These are phyloP conservation scores for Drosophila pruinosa DNA, from an alignment of 1,140 invertebrate species.

Conservation along the genomic window DNA sequence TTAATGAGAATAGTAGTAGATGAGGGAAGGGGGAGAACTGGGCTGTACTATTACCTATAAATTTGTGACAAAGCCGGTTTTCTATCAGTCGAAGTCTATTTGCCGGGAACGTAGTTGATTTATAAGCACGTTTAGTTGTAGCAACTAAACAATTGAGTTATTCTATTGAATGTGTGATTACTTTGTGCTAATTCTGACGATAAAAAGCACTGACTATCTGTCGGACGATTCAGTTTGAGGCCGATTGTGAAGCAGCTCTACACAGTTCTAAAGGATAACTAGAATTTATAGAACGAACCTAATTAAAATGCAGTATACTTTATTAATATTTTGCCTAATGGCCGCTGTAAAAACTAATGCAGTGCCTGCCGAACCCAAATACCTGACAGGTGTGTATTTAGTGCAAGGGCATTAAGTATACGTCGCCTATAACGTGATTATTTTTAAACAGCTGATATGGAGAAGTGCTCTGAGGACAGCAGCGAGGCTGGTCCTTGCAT, in stretches of 20 bases:
- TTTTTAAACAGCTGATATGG: slow-evolving; percentile 21
- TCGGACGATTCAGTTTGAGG: slow-evolving; percentile 46
- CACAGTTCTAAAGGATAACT: slow-evolving; percentile 19
- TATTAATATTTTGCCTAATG: slow-evolving; percentile 43
- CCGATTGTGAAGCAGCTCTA: slow-evolving; percentile 34
- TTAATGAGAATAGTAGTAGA: not conserved
- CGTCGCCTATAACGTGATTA: not conserved
- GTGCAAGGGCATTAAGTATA: not conserved
- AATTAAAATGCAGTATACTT: slow-evolving; percentile 30
- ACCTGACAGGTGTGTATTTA: slow-evolving; percentile 35
- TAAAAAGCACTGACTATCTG: slow-evolving; percentile 52
- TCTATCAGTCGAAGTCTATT: slow-evolving; percentile 55
- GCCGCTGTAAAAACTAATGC: slow-evolving; percentile 9
- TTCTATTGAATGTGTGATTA: slow-evolving; percentile 20
- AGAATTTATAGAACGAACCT: not conserved
- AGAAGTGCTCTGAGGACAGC: slow-evolving; percentile 53
- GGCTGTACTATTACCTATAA: slow-evolving; percentile 42
- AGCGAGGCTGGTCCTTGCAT: slow-evolving; percentile 61
- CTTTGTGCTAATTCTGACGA: slow-evolving; percentile 54
- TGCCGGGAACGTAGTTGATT: slow-evolving; percentile 39
- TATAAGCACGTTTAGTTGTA: slow-evolving; percentile 54
- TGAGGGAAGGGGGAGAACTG: not conserved
- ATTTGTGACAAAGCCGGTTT: slow-evolving; percentile 62
- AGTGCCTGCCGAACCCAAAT: slow-evolving; percentile 40
- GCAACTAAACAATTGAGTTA: slow-evolving; percentile 20